These are phyloP conservation scores for Sphinx pinastri DNA, from an alignment of 2,888 invertebrate genomes.

Conservation along the genomic window DNA sequence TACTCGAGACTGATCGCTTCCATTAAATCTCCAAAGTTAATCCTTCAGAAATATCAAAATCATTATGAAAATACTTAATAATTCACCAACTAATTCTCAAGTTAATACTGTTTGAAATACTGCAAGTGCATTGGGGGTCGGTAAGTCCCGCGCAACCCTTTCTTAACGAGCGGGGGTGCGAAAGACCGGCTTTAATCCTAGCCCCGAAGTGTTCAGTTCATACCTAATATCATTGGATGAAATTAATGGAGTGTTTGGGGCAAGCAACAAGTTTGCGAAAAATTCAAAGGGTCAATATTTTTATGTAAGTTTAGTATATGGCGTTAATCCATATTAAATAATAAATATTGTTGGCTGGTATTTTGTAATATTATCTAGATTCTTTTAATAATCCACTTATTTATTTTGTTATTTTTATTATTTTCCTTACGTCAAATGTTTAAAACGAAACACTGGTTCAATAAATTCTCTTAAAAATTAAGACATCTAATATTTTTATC, in stretches of 20 bases:
- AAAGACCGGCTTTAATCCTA: slow-evolving; percentile 32
- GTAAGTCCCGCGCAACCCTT: slow-evolving; percentile 64
- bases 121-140: slow-evolving; percentile 52
- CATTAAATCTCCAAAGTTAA: neutral
- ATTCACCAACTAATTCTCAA: slow-evolving; percentile 58
- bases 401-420: too few relatives aligned
- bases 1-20: too few relatives aligned
- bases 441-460: too few relatives aligned
- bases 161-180: slow-evolving; percentile 56
- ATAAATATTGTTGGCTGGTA: too few relatives aligned
- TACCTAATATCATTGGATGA: slow-evolving; percentile 49
- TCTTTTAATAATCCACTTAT: too few relatives aligned
- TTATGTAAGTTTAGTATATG: neutral
- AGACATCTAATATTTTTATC: too few relatives aligned
- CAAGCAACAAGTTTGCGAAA: slow-evolving; percentile 35
- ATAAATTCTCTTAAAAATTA: too few relatives aligned
- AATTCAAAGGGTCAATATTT: neutral
- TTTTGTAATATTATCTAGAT: too few relatives aligned
- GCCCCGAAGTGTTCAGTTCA: slow-evolving; percentile 40
- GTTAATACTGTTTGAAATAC: slow-evolving; percentile 65
- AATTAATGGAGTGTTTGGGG: slow-evolving; percentile 46
- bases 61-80: slow-evolving; percentile 54
- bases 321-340: too few relatives aligned
- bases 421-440: too few relatives aligned
- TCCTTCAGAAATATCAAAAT: slow-evolving; percentile 33